Evolutionary conservation across 1,140 invertebrate species (phyloP), one percentile per base, ranked within the genome.

Genomic region (Anastrepha obliqua): DNA sequence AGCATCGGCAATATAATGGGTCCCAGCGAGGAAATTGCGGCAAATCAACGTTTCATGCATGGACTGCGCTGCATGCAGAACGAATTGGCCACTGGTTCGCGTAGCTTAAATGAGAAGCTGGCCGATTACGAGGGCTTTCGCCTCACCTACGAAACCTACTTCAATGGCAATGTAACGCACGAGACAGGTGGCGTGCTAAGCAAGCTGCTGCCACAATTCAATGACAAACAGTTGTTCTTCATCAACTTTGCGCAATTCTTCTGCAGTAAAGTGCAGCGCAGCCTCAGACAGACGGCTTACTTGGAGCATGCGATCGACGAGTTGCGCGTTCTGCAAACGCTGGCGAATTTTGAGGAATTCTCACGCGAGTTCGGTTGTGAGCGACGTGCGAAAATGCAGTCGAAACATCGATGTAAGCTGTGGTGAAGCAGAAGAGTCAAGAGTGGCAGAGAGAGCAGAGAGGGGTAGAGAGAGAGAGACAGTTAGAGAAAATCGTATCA

Each of bases 191-290:
- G 7, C 42, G 55, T 44, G 0, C 86, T 91, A 0, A 88, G 89
- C 88, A 89, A 89, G 0, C 42, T 92, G 8, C 7, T 90, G 59
- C 92, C 97, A 5, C 96, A 97, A 89, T 94, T 96, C 60, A 97
- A 95, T 3, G 95, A 96, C 64, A 95, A 95, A 85, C 96, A 98
- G 91, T 92, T 97, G 47, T 97, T 97, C 93, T 98, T 97, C 90
- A 93, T 98, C 1, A 97, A 97, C 91, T 98, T 97, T 90, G 97
- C 97, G 2, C 97, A 97, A 94, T 92, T 98, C 70, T 98, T 97
- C 96, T 98, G 97, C 92, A 97, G 98, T 29, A 96, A 96, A 29
- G 96, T 97, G 94, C 94, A 97, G 88, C 96, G 96, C n/a, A 96
- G 96, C 88, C 96, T 97, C 91, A 94, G 98, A 64, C 94, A 97